These are phyloP conservation scores for Panagrolaimus sp. DNA, from an alignment of 1,140 invertebrate species.

Conservation along the genomic window DNA sequence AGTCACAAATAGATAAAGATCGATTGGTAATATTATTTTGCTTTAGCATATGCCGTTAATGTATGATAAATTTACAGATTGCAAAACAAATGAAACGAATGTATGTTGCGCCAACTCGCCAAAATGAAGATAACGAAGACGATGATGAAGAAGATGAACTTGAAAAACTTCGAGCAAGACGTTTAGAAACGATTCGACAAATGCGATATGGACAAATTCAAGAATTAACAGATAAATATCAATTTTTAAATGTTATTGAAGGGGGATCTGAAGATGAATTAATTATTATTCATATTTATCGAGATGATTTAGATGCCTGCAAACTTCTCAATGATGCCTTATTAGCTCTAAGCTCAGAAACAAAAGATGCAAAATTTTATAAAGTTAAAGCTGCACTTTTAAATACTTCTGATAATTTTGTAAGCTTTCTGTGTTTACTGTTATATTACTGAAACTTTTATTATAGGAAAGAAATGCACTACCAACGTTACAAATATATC, in stretches of 20 bases:
- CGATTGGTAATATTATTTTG: neutral
- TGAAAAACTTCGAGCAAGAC: constrained; percentile 27
- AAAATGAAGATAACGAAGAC: constrained; percentile 13
- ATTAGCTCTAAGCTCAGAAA: constrained; percentile 27
- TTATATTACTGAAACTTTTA: constrained; percentile 3
- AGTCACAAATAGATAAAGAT: neutral
- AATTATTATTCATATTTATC: constrained; percentile 36
- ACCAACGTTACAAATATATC: constrained; percentile 84
- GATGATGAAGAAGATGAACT: constrained; percentile 37
- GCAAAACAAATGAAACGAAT: constrained; percentile 39
- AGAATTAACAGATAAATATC: constrained; percentile 26
- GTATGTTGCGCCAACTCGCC: constrained; percentile 17
- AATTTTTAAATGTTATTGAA: constrained; percentile 37
- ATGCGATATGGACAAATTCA: constrained; percentile 20
- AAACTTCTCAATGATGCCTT: constrained; percentile 34
- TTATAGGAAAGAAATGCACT: constrained; percentile 72
- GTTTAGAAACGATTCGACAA: constrained; percentile 31
- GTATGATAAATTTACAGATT: constrained; percentile 32
- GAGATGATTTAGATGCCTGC: constrained; percentile 31
- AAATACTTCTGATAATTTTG: constrained; percentile 32
- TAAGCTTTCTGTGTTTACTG: constrained; percentile 23
- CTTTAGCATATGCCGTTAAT: neutral
- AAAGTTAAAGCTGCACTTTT: constrained; percentile 37
- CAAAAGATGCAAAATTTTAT: constrained; percentile 28
- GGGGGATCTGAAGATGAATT: neutral